Evolutionary conservation across 2,888 invertebrate genomes (phyloP).

Genomic region (Trachelus tabidus): DNA sequence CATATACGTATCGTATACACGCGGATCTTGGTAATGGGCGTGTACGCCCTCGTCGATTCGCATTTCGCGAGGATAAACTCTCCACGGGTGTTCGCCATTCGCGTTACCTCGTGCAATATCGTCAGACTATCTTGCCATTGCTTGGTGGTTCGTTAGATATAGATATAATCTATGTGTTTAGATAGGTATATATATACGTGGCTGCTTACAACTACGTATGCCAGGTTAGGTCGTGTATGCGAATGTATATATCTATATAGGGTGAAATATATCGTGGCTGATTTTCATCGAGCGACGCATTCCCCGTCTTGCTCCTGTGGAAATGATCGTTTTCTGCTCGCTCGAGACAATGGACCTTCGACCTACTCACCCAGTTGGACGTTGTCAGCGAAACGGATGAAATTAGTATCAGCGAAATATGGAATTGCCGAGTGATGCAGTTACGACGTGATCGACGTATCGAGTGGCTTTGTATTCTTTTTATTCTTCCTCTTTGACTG

Average conservation of each 20-base stretch:
- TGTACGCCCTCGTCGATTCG: neutral
- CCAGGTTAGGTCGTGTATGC: neutral
- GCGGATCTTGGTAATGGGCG: neutral
- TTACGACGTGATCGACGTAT: neutral
- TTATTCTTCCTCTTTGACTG: neutral
- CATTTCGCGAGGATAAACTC: neutral
- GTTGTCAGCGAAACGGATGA: neutral
- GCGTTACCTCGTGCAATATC: slow-evolving; percentile 20
- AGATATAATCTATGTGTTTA: neutral
- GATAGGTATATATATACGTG: neutral
- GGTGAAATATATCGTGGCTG: neutral
- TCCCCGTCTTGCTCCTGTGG: neutral
- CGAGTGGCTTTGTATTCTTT: neutral
- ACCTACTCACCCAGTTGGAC: slow-evolving; percentile 4
- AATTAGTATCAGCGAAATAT: neutral
- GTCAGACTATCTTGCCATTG: neutral
- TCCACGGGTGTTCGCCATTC: slow-evolving; percentile 5
- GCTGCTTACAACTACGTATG: neutral
- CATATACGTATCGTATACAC: neutral
- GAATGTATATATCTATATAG: neutral
- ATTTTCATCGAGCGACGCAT: neutral
- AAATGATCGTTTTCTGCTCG: neutral
- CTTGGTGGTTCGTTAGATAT: neutral
- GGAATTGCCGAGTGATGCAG: neutral
- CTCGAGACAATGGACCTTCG: neutral